phyloP scores from a whole-genome alignment of 2,797 vertebrate species.

The Pseudocheirus occidentalis region DNA sequence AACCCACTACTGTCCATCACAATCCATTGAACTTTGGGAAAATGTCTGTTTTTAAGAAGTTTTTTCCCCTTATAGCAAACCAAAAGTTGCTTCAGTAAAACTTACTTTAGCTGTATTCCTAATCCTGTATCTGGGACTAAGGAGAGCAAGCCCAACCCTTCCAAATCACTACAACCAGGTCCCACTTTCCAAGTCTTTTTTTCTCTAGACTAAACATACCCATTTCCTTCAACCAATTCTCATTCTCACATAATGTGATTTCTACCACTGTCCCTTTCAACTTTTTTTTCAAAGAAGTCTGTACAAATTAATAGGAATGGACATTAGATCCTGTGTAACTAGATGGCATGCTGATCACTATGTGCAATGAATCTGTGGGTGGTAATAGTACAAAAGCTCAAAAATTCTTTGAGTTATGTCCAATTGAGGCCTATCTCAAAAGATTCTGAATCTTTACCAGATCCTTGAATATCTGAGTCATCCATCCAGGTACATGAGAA shows the following conservation, averaged over 20 bases:
- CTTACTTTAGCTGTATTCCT: background rate
- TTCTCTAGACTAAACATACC: background rate
- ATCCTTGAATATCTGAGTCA: background rate
- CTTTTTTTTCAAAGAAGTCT: background rate
- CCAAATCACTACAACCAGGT: background rate
- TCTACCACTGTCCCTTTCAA: background rate
- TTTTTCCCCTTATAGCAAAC: background rate
- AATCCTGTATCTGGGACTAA: background rate
- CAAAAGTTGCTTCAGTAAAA: background rate
- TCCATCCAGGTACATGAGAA: background rate
- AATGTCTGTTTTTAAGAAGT: background rate
- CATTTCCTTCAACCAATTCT: background rate
- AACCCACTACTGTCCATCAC: background rate
- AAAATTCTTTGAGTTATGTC: background rate
- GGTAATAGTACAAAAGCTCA: background rate
- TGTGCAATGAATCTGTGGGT: background rate
- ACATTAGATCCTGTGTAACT: background rate
- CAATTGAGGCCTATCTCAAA: background rate
- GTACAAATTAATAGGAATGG: background rate
- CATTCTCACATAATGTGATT: background rate
- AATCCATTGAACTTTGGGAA: background rate
- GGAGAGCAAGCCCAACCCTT: background rate
- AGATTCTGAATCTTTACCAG: background rate
- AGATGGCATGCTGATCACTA: background rate
- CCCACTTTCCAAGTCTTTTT: background rate